phyloP scores from a whole-genome alignment of 2,797 vertebrate species.

The Ciconia nigra region DNA sequence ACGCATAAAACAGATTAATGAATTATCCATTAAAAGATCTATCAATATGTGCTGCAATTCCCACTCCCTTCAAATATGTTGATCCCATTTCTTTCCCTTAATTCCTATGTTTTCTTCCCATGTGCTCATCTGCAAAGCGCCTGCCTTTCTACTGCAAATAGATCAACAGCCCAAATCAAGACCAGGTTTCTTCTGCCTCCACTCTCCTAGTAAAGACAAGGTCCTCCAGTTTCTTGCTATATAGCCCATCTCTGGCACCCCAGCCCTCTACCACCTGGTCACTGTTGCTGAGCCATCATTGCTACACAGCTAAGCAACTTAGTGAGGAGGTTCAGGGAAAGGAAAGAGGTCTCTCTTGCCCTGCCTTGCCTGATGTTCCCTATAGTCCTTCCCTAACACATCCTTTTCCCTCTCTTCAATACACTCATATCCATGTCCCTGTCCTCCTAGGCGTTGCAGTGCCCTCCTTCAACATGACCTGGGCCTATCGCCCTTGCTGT shows the following conservation, averaged over 20 bases:
- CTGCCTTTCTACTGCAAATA: not conserved
- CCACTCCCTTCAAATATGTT: not conserved
- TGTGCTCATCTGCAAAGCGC: not conserved
- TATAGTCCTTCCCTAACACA: not conserved
- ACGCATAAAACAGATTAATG: not conserved
- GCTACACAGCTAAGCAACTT: not conserved
- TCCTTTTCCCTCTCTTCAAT: not conserved
- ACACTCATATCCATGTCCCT: not conserved
- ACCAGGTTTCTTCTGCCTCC: not conserved
- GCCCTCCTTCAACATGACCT: not conserved
- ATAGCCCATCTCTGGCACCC: not conserved
- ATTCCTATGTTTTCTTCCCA: not conserved
- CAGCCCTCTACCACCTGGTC: not conserved
- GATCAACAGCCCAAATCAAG: not conserved
- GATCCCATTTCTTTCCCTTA: not conserved
- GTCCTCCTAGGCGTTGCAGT: not conserved
- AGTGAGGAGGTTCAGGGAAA: not conserved
- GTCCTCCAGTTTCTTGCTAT: not conserved
- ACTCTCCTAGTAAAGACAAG: not conserved
- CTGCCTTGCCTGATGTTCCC: not conserved
- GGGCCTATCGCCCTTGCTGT: not conserved
- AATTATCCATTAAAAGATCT: not conserved
- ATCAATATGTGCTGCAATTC: not conserved
- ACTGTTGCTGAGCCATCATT: not conserved
- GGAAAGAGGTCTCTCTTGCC: not conserved